Percentiles rank a stretch among this genome's conserved stretches.
Conservation (phyloP, 2,113 vertebrate species). For the Solea senegalensis region DNA sequence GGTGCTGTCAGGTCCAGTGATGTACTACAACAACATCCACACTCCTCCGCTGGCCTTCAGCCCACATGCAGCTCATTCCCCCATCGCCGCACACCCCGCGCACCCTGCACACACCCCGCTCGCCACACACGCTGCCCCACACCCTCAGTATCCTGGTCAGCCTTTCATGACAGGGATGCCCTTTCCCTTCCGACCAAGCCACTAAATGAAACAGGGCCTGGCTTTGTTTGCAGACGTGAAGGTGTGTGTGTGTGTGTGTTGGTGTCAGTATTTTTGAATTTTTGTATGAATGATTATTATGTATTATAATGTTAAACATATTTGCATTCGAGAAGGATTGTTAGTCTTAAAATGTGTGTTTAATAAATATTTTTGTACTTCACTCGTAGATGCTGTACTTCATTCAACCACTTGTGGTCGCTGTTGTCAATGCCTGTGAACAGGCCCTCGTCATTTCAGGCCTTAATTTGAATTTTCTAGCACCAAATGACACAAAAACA, state of each 20-base stretch:
- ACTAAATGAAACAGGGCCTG: slow-evolving; percentile 70
- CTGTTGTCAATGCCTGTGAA: slow-evolving; percentile 29
- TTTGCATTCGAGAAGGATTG: slow-evolving; percentile 28
- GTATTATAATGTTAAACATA: slow-evolving; percentile 28
- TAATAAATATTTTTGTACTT: slow-evolving; percentile 79
- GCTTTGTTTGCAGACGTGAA: slow-evolving; percentile 1
- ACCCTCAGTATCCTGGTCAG: slow-evolving; percentile 81
- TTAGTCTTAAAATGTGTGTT: slow-evolving; percentile 37
- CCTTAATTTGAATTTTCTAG: neutral
- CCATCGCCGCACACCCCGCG: slow-evolving; percentile 80
- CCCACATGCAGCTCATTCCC: slow-evolving; percentile 70
- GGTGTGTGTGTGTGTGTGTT: neutral
- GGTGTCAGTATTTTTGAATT: slow-evolving; percentile 15
- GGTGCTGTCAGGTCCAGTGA: slow-evolving; percentile 94
- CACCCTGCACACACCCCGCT: slow-evolving; percentile 61
- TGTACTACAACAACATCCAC: slow-evolving; percentile 94
- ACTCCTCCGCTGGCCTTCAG: slow-evolving; percentile 89
- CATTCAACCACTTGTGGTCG: slow-evolving; percentile 44
- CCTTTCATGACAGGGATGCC: slow-evolving; percentile 88
- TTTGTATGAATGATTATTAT: slow-evolving; percentile 21
- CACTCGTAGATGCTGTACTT: slow-evolving; percentile 17
- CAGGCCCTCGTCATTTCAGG: neutral
- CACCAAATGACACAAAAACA: no score
- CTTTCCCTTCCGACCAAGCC: slow-evolving; percentile 90
- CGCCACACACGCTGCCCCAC: slow-evolving; percentile 64